Conservation (phyloP, 1,140 invertebrate genomes). For the Anastatus disparis region DNA sequence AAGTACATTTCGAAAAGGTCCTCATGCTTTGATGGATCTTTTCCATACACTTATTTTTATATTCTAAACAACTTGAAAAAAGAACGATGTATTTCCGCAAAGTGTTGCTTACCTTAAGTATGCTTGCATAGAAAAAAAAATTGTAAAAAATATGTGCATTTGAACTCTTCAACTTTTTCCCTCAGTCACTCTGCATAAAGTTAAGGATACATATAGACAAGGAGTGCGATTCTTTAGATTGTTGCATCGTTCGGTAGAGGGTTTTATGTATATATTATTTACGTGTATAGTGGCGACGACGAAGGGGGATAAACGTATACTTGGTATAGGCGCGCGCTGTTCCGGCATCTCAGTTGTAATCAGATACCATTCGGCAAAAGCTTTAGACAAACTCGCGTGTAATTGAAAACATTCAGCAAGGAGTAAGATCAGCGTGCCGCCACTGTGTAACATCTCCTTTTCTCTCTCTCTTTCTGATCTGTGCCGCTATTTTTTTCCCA, state of each 20-base stretch:
- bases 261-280: too few species aligned
- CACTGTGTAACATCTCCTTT: neutral
- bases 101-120: too few species aligned
- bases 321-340: slow-evolving; percentile 62
- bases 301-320: slow-evolving; percentile 20
- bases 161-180: too few species aligned
- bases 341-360: slow-evolving; percentile 68
- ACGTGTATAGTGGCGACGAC: slow-evolving; percentile 2
- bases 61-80: neutral
- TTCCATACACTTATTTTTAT: slow-evolving; percentile 39
- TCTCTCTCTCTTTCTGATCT: slow-evolving; percentile 51
- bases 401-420: slow-evolving; percentile 57
- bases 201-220: slow-evolving; percentile 31
- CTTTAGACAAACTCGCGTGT: slow-evolving; percentile 45
- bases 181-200: too few species aligned
- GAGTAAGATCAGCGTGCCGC: slow-evolving; percentile 2
- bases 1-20: too few species aligned
- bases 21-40: too few species aligned
- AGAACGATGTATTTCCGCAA: slow-evolving; percentile 12
- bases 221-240: slow-evolving; percentile 1
- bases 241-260: too few species aligned
- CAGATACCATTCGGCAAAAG: slow-evolving; percentile 60
- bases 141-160: too few species aligned
- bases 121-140: too few species aligned
- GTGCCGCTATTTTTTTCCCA: slow-evolving; percentile 50